phyloP scores from a whole-genome alignment of 2,113 vertebrate genomes.

The Saguinus midas region DNA sequence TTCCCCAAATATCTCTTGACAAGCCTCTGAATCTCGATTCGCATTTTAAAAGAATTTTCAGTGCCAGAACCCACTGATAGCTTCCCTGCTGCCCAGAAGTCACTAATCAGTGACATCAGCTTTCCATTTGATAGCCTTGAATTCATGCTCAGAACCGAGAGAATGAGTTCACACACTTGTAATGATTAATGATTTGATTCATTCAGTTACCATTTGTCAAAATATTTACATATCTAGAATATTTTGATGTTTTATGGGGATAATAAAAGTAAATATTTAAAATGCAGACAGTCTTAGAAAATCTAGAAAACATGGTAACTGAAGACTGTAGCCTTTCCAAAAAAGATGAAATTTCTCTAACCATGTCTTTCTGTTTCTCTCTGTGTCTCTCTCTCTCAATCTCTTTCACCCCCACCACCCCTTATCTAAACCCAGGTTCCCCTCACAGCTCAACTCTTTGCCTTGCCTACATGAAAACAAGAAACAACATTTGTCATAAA shows the following conservation, averaged over 20 bases:
- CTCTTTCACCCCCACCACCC: background rate
- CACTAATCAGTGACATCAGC: background rate
- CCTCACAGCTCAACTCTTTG: background rate
- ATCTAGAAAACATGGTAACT: background rate
- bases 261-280: slow-evolving; percentile 52
- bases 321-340: background rate
- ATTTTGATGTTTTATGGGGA: slow-evolving; percentile 35
- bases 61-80: background rate
- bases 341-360: background rate
- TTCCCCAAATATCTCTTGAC: background rate
- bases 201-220: slow-evolving; percentile 17
- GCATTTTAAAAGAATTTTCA: slow-evolving; percentile 44
- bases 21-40: slow-evolving; percentile 44
- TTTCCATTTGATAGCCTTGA: slow-evolving; percentile 19
- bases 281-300: slow-evolving; percentile 31
- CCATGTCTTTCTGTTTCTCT: background rate
- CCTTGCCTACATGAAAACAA: background rate
- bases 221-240: slow-evolving; percentile 53
- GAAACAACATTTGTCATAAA: background rate
- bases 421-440: background rate
- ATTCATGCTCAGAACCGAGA: background rate
- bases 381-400: background rate
- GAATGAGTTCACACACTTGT: background rate
- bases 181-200: slow-evolving; percentile 3
- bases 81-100: background rate